These are phyloP conservation scores for Lasioglossum figueresi DNA, from an alignment of 2,888 invertebrate species.

Conservation along the genomic window DNA sequence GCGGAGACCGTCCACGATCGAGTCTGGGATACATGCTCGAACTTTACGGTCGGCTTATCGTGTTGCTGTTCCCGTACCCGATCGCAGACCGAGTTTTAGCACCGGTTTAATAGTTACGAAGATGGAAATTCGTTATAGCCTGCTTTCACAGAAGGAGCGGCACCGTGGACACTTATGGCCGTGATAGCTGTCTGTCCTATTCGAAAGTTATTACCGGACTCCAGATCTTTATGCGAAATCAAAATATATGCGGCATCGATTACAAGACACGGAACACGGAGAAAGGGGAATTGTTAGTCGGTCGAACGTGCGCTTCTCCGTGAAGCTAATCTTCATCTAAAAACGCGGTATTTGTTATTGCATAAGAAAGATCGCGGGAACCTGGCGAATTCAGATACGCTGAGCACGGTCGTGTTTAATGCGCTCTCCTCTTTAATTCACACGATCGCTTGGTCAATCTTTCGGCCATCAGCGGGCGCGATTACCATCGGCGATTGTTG, in stretches of 20 bases:
- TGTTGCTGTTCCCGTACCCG: not conserved
- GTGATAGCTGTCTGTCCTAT: not conserved
- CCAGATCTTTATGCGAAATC: too few relatives aligned
- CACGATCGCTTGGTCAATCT: slow-evolving; percentile 25
- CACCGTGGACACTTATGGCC: not conserved
- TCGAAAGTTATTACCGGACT: too few relatives aligned
- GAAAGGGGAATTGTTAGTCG: too few relatives aligned
- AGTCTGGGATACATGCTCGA: not conserved
- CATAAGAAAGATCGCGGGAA: not conserved
- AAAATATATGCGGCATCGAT: too few relatives aligned
- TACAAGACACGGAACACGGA: too few relatives aligned
- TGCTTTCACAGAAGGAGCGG: not conserved
- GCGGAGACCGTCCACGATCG: not conserved
- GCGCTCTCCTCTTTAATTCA: slow-evolving; percentile 38
- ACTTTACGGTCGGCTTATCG: slow-evolving; percentile 37
- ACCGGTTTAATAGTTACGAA: not conserved
- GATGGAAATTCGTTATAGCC: slow-evolving; percentile 1
- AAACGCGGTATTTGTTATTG: too few relatives aligned
- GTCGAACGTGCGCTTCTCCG: too few relatives aligned
- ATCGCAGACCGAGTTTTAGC: not conserved
- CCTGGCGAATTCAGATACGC: not conserved
- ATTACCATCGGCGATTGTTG: slow-evolving; percentile 12
- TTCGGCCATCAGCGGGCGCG: slow-evolving; percentile 7
- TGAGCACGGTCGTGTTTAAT: not conserved
- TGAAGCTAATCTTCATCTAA: too few relatives aligned